These are phyloP conservation scores for Borostomias antarcticus DNA, from an alignment of 2,797 vertebrate genomes.

Conservation along the genomic window DNA sequence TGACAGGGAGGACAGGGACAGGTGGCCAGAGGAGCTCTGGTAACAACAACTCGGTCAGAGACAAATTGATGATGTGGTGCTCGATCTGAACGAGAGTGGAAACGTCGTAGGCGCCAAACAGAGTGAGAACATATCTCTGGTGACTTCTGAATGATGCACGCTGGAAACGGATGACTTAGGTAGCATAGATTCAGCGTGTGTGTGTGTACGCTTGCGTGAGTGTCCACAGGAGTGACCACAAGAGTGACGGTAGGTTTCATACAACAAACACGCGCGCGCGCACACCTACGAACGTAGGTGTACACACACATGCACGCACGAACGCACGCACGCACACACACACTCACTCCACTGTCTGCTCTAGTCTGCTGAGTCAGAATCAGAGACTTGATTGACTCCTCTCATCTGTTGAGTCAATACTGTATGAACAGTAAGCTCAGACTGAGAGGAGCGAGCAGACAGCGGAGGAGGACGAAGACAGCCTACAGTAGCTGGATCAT, in stretches of 20 bases:
- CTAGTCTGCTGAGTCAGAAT: constrained; percentile 46
- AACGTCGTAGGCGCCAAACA: constrained; percentile 4
- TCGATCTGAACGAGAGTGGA: background rate
- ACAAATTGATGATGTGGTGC: background rate
- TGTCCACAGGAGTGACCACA: constrained; percentile 43
- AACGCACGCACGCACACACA: constrained; percentile 8
- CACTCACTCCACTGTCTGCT: constrained; percentile 26
- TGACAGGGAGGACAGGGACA: too few relatives aligned
- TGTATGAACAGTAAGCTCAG: constrained; percentile 42
- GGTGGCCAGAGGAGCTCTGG: background rate
- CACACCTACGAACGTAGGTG: background rate
- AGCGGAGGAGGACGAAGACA: constrained; percentile 38
- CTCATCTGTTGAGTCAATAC: constrained; percentile 54
- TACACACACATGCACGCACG: background rate
- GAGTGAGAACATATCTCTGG: constrained; percentile 34
- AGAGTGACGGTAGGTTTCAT: background rate
- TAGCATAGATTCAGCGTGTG: constrained; percentile 19
- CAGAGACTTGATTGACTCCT: constrained; percentile 39
- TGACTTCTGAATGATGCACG: constrained; percentile 46
- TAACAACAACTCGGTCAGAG: background rate
- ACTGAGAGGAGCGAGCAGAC: constrained; percentile 25
- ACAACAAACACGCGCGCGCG: background rate
- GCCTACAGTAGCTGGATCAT: constrained; percentile 50
- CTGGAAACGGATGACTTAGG: constrained; percentile 44
- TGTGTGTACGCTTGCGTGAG: too few relatives aligned